Percentiles rank a stretch among this genome's conserved stretches.
phyloP scores from a whole-genome alignment of 2,888 invertebrate species.

The Panzeria rudis region DNA sequence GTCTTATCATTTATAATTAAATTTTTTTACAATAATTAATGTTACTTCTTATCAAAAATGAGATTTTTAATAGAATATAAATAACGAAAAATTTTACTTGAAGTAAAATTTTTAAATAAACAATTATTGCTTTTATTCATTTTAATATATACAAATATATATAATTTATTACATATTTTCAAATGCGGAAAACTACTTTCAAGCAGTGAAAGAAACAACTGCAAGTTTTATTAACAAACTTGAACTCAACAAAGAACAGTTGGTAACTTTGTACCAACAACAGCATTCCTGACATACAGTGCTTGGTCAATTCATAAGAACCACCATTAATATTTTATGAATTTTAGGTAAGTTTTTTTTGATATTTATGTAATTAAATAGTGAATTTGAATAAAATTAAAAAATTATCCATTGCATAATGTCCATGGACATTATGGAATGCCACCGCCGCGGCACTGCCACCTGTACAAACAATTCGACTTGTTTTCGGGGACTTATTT shows the following conservation, averaged over 20 bases:
- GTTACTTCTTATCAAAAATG: not conserved
- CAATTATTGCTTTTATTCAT: not conserved
- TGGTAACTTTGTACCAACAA: constrained; percentile 44
- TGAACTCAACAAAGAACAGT: constrained; percentile 27
- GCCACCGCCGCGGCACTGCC: no score
- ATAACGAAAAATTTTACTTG: not conserved
- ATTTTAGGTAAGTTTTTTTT: not conserved
- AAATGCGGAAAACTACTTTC: constrained; percentile 56
- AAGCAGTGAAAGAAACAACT: constrained; percentile 16
- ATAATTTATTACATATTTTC: constrained; percentile 26
- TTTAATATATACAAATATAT: not conserved
- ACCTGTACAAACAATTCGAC: no score
- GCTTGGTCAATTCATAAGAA: not conserved
- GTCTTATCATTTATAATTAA: constrained; percentile 22
- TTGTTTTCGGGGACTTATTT: no score
- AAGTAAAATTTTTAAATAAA: not conserved
- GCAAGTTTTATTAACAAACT: constrained; percentile 32
- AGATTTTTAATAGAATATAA: not conserved
- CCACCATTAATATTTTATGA: not conserved
- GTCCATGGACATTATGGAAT: no score
- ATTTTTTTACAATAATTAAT: not conserved
- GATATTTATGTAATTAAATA: not conserved
- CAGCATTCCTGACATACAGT: constrained; percentile 41
- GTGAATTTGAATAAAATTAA: not conserved
- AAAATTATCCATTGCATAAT: no score